Base-by-base conservation (phyloP, 1,140 invertebrate species). In the Drosophila arawakana region DNA sequence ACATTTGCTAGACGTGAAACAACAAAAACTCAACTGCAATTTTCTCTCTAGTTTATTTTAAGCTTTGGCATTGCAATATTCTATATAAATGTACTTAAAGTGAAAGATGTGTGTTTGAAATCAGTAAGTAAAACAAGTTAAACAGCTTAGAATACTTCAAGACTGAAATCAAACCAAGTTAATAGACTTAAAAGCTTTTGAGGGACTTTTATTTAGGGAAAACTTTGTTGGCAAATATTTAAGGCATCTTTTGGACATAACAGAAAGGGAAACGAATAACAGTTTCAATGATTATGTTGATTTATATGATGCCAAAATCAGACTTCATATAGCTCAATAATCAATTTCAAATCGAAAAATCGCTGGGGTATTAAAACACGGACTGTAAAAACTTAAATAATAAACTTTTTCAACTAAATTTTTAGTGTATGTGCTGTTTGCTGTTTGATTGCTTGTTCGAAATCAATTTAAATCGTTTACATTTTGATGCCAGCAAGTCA, bases 401-500 rank as follows among this genome's bases (percentile, higher is more conserved):
- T 30, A 63, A 50, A 69, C 25, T 57, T 44, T 68, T 34, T 11
- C 9, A 37, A 55, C 4, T 25, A 35, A 9, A 55, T 74, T 70
- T 63, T 47, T 60, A 18, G 59, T 50, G 43, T 57, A 35, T 70
- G 58, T 61, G 34, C 61, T 50, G 60, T 66, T 75, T 65, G 63
- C 49, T 47, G 25, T 55, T 82, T 78, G 58, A 70, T 75, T 79
- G 80, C 77, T 71, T 65, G 76, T 61, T 75, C 41, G 50, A 70
- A 83, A 88, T 72, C 77, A 69, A 89, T 82, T 89, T 82, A 74
- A 71, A 84, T 84, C 50, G 71, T 62, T 61, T 60, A 61, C 60
- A 66, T 57, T 47, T 37, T 35, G 25, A 11, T 18, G 49, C 4
- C n/a, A 35, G 25, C 25, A 30, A 6, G 25, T 4, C 25, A 30